Evolutionary conservation across 2,797 vertebrate species (phyloP).

Genomic region (Botia kubotai): DNA sequence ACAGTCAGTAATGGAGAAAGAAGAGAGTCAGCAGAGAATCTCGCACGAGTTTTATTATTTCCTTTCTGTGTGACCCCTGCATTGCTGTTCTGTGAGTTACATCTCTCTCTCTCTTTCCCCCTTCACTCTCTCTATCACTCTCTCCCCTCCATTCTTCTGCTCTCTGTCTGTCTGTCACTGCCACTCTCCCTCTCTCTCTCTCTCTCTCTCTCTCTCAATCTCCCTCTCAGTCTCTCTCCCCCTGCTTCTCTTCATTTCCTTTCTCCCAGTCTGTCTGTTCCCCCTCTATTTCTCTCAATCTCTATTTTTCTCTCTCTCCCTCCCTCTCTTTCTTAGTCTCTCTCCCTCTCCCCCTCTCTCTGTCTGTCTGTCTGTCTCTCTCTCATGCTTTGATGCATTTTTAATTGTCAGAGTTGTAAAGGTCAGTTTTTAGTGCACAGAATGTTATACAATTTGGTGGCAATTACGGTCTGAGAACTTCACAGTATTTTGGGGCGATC

Average conservation of each 20-base stretch:
- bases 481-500: conserved; percentile 77
- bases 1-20: conserved; percentile 48
- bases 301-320: conserved; percentile 3
- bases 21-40: conserved; percentile 31
- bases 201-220: too few relatives aligned
- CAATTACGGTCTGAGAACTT: conserved; percentile 43
- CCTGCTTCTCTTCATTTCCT: too few relatives aligned
- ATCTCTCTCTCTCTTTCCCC: not conserved
- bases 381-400: conserved; percentile 57
- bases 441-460: conserved; percentile 55
- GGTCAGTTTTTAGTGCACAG: conserved; percentile 57
- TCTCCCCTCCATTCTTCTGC: too few relatives aligned
- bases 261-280: too few relatives aligned
- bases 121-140: too few relatives aligned
- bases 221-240: too few relatives aligned
- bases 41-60: not conserved
- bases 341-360: conserved; percentile 20
- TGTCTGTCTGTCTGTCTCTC: not conserved
- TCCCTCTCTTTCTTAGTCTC: conserved; percentile 22
- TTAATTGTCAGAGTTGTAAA: conserved; percentile 65
- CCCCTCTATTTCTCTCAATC: conserved; percentile 10
- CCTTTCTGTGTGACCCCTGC: not conserved
- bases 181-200: too few relatives aligned
- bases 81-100: not conserved
- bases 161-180: too few relatives aligned